Evolutionary conservation across 2,113 vertebrate genomes (phyloP).

Genomic region (Dunckerocampus dactyliophorus): DNA sequence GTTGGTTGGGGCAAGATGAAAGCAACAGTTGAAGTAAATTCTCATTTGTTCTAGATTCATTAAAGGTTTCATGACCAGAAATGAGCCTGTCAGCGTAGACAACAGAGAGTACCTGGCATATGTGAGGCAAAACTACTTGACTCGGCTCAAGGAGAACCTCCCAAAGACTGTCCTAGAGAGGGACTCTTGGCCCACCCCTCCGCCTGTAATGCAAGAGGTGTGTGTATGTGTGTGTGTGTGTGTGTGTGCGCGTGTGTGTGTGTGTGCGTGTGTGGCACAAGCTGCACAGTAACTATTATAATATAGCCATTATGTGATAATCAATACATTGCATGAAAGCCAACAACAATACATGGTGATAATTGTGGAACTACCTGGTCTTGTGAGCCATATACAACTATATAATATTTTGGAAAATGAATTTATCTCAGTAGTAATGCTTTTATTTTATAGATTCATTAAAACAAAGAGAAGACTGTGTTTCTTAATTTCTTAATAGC

Average conservation of each 20-base stretch:
- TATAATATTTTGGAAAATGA: too few relatives aligned
- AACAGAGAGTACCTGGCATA: slow-evolving; percentile 82
- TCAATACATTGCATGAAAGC: too few relatives aligned
- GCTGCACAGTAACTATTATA: too few relatives aligned
- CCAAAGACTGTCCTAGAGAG: slow-evolving; percentile 83
- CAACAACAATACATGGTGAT: too few relatives aligned
- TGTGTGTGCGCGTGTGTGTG: slow-evolving; percentile 49
- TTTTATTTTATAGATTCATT: too few relatives aligned
- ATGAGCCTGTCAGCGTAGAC: slow-evolving; percentile 71
- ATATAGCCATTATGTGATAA: too few relatives aligned
- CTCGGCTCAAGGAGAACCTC: slow-evolving; percentile 78
- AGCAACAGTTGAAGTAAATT: background rate
- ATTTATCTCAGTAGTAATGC: too few relatives aligned
- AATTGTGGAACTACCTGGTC: too few relatives aligned
- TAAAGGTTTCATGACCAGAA: slow-evolving; percentile 86
- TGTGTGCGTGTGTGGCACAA: too few relatives aligned
- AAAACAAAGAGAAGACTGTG: too few relatives aligned
- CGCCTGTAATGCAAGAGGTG: slow-evolving; percentile 81
- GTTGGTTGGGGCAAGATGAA: background rate
- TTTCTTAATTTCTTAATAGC: too few relatives aligned
- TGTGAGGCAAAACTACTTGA: slow-evolving; percentile 80
- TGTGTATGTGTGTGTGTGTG: background rate
- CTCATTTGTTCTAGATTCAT: slow-evolving; percentile 78
- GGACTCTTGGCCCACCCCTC: slow-evolving; percentile 84
- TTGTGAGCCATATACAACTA: too few relatives aligned